These are phyloP conservation scores for Athene noctua DNA, from an alignment of 2,113 vertebrate genomes.

Conservation along the genomic window DNA sequence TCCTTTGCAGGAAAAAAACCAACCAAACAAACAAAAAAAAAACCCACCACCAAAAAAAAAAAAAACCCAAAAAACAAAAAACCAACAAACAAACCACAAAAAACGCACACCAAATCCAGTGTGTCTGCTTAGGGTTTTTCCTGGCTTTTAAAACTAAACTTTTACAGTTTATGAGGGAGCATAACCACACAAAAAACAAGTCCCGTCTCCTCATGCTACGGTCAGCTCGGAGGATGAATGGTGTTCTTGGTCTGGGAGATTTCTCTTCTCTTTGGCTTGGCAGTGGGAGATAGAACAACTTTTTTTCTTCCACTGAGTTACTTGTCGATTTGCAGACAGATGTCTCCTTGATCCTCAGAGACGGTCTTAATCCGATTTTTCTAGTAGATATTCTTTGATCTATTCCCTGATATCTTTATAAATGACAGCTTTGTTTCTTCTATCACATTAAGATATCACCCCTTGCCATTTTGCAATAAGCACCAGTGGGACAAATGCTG, in stretches of 20 bases:
- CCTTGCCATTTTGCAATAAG: not conserved
- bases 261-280: not conserved
- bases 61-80: not conserved
- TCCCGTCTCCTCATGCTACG: not conserved
- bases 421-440: constrained; percentile 34
- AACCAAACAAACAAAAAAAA: not conserved
- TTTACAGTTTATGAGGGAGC: not conserved
- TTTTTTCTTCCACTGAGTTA: not conserved
- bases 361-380: not conserved
- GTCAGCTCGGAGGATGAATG: not conserved
- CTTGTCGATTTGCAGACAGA: constrained; percentile 17
- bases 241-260: not conserved
- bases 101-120: not conserved
- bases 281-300: not conserved
- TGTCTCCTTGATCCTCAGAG: constrained; percentile 21
- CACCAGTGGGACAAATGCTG: not conserved
- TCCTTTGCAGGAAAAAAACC: accelerated
- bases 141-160: not conserved
- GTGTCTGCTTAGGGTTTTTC: not conserved
- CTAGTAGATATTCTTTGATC: constrained; percentile 17
- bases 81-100: not conserved
- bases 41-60: not conserved
- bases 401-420: not conserved
- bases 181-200: not conserved
- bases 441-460: constrained; percentile 32